phyloP scores from a whole-genome alignment of 2,113 vertebrate genomes.

The Callaeas wilsoni region DNA sequence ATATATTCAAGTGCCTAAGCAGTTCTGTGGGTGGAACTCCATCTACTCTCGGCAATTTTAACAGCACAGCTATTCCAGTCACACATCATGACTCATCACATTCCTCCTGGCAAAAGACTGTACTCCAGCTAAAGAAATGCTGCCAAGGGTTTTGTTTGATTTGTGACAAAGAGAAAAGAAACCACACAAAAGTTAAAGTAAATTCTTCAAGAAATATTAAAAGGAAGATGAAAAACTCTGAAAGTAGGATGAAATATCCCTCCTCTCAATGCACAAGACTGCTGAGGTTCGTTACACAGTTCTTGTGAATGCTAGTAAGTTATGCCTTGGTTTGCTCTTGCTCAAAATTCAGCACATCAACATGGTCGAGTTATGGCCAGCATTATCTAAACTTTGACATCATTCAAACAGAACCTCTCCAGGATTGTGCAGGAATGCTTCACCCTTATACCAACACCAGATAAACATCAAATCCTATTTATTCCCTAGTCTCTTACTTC shows the following conservation, averaged over 20 bases:
- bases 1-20: background rate
- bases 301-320: background rate
- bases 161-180: background rate
- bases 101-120: background rate
- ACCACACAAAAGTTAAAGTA: background rate
- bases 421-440: background rate
- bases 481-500: background rate
- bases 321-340: background rate
- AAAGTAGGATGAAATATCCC: background rate
- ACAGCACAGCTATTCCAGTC: background rate
- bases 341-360: background rate
- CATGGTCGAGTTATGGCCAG: background rate
- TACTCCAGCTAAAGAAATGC: background rate
- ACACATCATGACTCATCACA: background rate
- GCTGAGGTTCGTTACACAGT: background rate
- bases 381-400: rapidly evolving
- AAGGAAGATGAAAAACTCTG: background rate
- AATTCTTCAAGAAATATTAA: background rate
- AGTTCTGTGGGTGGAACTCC: background rate
- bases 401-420: background rate
- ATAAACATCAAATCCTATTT: background rate
- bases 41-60: background rate
- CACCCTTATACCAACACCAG: background rate
- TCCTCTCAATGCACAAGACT: background rate
- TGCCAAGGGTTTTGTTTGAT: background rate